Percentiles rank a stretch among this genome's conserved stretches.
These are phyloP conservation scores for Amiota communis DNA, from an alignment of 2,888 invertebrate species.

Conservation along the genomic window DNA sequence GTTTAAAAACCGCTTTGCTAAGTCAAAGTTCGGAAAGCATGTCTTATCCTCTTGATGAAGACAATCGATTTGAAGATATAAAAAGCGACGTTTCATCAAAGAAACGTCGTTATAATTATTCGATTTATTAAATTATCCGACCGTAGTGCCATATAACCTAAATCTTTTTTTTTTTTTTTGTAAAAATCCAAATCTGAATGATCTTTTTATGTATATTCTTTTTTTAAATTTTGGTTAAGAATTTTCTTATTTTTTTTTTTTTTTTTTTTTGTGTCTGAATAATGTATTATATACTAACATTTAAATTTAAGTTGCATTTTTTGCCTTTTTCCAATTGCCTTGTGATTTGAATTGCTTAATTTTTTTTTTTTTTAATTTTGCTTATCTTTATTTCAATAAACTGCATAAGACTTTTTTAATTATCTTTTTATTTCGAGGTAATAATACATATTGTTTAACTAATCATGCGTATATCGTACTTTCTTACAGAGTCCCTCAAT, in stretches of 20 bases:
- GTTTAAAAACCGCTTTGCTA: slow-evolving; percentile 62
- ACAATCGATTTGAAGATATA: slow-evolving; percentile 33
- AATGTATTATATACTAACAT: slow-evolving; percentile 4
- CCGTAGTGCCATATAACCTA: not conserved
- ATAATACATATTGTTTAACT: slow-evolving; percentile 16
- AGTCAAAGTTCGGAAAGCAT: slow-evolving; percentile 52
- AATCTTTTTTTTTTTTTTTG: too few species aligned
- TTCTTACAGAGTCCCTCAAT: slow-evolving; percentile 54
- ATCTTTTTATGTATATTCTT: not conserved
- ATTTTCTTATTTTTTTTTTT: not conserved
- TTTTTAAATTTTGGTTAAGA: not conserved
- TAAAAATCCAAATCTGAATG: too few species aligned
- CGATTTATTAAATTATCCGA: slow-evolving; percentile 57
- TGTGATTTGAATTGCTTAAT: not conserved
- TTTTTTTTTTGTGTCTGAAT: not conserved
- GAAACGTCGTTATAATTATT: slow-evolving; percentile 69
- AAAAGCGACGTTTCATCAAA: slow-evolving; percentile 27
- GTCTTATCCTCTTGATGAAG: slow-evolving; percentile 45
- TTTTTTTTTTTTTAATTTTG: slow-evolving; percentile 14
- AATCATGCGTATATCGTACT: slow-evolving; percentile 27
- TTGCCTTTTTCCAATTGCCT: slow-evolving; percentile 4
- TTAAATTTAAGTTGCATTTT: slow-evolving; percentile 5
- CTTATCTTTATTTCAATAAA: not conserved
- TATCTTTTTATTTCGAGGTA: not conserved
- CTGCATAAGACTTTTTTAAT: not conserved